Evolutionary conservation across 2,797 vertebrate species (phyloP).

Genomic region (Arnoldichthys spilopterus): DNA sequence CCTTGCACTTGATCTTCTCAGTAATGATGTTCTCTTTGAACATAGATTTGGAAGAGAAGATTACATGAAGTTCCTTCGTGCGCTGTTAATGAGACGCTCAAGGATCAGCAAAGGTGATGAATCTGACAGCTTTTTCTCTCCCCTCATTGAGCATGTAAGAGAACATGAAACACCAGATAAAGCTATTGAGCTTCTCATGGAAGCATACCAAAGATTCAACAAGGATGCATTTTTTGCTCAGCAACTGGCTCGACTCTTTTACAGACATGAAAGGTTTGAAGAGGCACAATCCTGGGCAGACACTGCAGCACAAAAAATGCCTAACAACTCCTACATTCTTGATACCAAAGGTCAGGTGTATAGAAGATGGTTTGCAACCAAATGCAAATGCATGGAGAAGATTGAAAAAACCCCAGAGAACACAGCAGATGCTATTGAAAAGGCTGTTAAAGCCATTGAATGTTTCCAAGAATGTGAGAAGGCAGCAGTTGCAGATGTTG

Average conservation of each 20-base stretch:
- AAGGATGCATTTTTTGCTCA: slow-evolving; percentile 83
- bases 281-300: slow-evolving; percentile 81
- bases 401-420: slow-evolving; percentile 63
- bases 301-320: slow-evolving; percentile 70
- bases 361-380: slow-evolving; percentile 77
- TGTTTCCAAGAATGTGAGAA: slow-evolving; percentile 80
- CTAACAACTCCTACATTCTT: slow-evolving; percentile 81
- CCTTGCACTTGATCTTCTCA: slow-evolving; percentile 77
- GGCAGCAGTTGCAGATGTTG: slow-evolving; percentile 74
- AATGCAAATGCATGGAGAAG: slow-evolving; percentile 66
- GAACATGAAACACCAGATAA: slow-evolving; percentile 67
- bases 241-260: slow-evolving; percentile 82
- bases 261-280: slow-evolving; percentile 76
- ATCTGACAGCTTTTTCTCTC: slow-evolving; percentile 80
- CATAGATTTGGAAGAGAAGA: slow-evolving; percentile 82
- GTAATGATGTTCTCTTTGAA: slow-evolving; percentile 75
- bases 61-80: slow-evolving; percentile 77
- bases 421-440: slow-evolving; percentile 69
- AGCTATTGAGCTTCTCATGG: slow-evolving; percentile 76
- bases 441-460: slow-evolving; percentile 79
- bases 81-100: slow-evolving; percentile 78
- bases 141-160: slow-evolving; percentile 81
- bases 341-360: slow-evolving; percentile 87
- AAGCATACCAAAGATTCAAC: slow-evolving; percentile 76
- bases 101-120: slow-evolving; percentile 80